Conservation (phyloP, 2,113 vertebrate genomes). For the Anseranas semipalmata region DNA sequence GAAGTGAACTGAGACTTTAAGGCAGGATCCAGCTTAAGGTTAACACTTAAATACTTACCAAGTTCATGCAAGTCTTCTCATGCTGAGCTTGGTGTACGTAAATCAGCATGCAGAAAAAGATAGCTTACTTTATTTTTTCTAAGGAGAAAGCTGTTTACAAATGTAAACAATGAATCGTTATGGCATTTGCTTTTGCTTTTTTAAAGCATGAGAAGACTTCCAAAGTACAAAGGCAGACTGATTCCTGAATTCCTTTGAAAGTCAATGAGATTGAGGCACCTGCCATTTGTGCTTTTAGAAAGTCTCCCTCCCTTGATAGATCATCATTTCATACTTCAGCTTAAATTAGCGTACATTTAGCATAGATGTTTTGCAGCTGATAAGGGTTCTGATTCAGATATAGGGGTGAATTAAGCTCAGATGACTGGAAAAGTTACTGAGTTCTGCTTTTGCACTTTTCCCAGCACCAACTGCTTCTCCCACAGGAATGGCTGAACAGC, state of each 20-base stretch:
- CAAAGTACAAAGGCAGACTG: neutral
- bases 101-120: neutral
- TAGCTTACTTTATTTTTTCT: neutral
- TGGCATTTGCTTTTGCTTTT: neutral
- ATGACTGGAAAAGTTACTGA: neutral
- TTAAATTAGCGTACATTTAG: neutral
- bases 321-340: neutral
- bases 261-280: neutral
- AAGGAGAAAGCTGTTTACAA: neutral
- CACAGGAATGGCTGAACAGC: neutral
- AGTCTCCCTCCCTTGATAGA: neutral
- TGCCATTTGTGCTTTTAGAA: neutral
- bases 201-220: conserved; percentile 8
- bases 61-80: neutral
- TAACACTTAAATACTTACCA: neutral
- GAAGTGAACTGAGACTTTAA: neutral
- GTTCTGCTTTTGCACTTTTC: neutral
- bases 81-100: neutral
- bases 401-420: neutral
- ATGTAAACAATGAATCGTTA: neutral
- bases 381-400: neutral
- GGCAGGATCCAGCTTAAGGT: neutral
- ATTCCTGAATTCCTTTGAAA: neutral
- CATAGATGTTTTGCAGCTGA: neutral
- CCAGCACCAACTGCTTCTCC: neutral